phyloP scores from a whole-genome alignment of 2,888 invertebrate species.

The Heliconius ethilla region DNA sequence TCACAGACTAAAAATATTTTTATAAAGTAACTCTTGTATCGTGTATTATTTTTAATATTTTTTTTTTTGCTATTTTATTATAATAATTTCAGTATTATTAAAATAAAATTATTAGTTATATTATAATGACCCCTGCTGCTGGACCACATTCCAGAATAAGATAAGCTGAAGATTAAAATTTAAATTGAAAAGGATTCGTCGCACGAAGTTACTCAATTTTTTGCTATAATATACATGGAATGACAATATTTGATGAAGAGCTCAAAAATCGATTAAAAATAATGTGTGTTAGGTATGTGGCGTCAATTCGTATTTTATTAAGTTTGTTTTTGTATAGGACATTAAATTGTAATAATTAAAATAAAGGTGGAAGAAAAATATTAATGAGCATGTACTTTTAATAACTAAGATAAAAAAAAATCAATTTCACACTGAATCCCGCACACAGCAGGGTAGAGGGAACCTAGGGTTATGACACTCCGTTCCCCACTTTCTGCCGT shows the following conservation, averaged over 20 bases:
- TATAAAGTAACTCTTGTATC: neutral
- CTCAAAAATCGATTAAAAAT: neutral
- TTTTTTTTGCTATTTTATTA: neutral
- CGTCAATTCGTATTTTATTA: neutral
- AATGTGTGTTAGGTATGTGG: neutral
- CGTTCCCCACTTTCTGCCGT: too few relatives aligned
- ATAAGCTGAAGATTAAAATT: constrained; percentile 2
- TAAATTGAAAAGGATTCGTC: constrained; percentile 3
- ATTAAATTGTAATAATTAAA: neutral
- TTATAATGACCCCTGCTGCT: neutral
- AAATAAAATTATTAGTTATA: constrained; percentile 5
- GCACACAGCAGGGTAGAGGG: too few relatives aligned
- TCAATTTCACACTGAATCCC: too few relatives aligned
- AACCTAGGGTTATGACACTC: too few relatives aligned
- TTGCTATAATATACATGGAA: constrained; percentile 1
- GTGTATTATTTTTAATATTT: neutral
- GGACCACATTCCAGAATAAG: neutral
- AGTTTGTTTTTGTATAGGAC: neutral
- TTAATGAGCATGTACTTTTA: neutral
- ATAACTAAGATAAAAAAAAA: neutral
- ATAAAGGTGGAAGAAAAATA: neutral
- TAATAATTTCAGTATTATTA: neutral
- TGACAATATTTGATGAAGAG: constrained; percentile 4
- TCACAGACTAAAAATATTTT: neutral
- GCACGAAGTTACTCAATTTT: neutral